A percentile compares a stretch with the other conserved stretches of the same genome.
phyloP scores from a whole-genome alignment of 2,113 vertebrate species.

The Nycticorax nycticorax region DNA sequence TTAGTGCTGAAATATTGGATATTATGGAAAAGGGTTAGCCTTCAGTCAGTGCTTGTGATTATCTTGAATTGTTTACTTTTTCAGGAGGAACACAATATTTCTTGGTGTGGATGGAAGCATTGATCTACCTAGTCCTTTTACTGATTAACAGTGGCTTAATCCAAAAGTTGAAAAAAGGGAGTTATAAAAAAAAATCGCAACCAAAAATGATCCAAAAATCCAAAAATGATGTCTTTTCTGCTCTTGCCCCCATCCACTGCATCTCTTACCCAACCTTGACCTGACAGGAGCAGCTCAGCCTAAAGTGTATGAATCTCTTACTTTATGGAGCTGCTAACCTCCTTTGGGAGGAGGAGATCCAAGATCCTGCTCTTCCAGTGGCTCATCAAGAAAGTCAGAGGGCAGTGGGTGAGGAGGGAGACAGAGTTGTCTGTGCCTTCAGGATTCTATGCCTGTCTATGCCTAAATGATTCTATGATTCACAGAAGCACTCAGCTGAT shows the following conservation, averaged over 20 bases:
- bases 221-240: neutral
- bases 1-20: neutral
- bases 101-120: neutral
- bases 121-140: neutral
- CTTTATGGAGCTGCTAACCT: neutral
- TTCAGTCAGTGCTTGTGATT: neutral
- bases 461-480: neutral
- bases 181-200: neutral
- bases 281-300: neutral
- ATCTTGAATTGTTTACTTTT: neutral
- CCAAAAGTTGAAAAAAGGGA: neutral
- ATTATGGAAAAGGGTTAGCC: neutral
- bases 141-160: neutral
- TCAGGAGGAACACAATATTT: neutral
- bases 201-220: neutral
- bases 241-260: neutral
- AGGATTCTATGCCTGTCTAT: neutral
- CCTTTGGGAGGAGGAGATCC: neutral
- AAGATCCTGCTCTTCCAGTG: neutral
- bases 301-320: fast-evolving
- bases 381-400: neutral
- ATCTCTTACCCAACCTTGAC: neutral
- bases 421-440: neutral
- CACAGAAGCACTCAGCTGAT: neutral
- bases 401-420: neutral